Percentiles rank a stretch among this genome's conserved stretches.
Evolutionary conservation across 2,888 invertebrate genomes (phyloP).

Genomic region (Drosophila prolongata): DNA sequence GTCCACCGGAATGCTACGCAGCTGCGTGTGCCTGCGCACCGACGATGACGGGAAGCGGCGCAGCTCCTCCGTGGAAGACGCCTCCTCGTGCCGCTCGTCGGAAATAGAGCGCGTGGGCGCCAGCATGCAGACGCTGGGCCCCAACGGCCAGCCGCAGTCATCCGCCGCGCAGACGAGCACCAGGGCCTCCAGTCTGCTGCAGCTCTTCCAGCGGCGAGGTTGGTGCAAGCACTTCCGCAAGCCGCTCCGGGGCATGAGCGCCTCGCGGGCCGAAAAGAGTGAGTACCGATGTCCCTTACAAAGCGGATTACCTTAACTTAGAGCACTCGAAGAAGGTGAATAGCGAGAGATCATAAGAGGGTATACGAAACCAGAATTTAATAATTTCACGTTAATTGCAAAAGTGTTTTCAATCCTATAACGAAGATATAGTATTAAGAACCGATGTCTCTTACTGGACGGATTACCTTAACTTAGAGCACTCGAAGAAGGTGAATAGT

Average conservation of each 20-base stretch:
- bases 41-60: constrained; percentile 81
- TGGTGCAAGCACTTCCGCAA: constrained; percentile 89
- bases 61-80: constrained; percentile 84
- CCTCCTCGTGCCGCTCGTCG: constrained; percentile 84
- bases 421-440: too few species aligned
- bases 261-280: constrained; percentile 92
- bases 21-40: constrained; percentile 83
- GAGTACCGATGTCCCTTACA: constrained; percentile 82
- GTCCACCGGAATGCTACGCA: constrained; percentile 80
- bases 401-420: too few species aligned
- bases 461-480: too few species aligned
- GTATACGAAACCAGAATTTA: too few species aligned
- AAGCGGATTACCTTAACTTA: not conserved
- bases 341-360: not conserved
- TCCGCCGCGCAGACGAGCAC: constrained; percentile 54
- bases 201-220: constrained; percentile 85
- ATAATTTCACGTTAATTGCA: too few species aligned
- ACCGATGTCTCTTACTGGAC: too few species aligned
- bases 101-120: constrained; percentile 84
- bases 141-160: constrained; percentile 66
- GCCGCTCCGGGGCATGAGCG: constrained; percentile 88
- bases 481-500: too few species aligned
- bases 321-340: not conserved
- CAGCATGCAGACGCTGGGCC: constrained; percentile 67
- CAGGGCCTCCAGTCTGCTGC: constrained; percentile 81